These are phyloP conservation scores for Trididemnum clinides DNA, from an alignment of 23 tunicate species.

Conservation along the genomic window DNA sequence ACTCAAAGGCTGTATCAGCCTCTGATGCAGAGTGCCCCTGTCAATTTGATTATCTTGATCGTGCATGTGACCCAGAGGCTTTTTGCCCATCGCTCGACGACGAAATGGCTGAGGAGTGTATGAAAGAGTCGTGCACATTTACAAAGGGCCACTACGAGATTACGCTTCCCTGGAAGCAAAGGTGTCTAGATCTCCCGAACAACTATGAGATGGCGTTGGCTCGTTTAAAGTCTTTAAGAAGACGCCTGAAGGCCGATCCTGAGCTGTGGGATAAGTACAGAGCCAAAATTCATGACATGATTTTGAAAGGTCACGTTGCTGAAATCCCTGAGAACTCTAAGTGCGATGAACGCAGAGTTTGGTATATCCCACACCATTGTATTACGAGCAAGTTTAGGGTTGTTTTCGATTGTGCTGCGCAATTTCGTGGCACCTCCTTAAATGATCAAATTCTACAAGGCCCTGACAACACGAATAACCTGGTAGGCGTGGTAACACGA, in stretches of 20 bases:
- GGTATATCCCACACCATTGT: slow-evolving; percentile 19
- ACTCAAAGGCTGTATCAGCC: neutral
- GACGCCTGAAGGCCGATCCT: neutral
- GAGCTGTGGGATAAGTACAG: neutral
- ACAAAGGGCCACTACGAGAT: slow-evolving; percentile 1
- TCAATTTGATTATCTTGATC: slow-evolving; percentile 19
- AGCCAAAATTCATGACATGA: neutral
- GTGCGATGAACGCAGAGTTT: neutral
- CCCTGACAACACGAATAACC: slow-evolving; percentile 11
- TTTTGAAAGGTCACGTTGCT: neutral
- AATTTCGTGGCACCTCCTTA: neutral
- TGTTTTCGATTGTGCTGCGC: slow-evolving; percentile 12
- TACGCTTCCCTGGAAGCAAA: neutral
- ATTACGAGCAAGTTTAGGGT: neutral
- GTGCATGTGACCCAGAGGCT: slow-evolving; percentile 7
- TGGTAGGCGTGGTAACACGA: neutral
- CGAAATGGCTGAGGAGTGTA: neutral
- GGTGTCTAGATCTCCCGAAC: slow-evolving; percentile 1
- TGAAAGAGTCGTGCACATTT: neutral
- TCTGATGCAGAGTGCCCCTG: neutral
- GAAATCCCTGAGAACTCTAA: neutral
- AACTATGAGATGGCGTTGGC: slow-evolving; percentile 14
- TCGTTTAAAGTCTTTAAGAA: neutral
- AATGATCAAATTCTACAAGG: slow-evolving; percentile 5
- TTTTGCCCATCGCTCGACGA: neutral